phyloP scores from a whole-genome alignment of 2,888 invertebrate species.

The Drosophila eohydei region DNA sequence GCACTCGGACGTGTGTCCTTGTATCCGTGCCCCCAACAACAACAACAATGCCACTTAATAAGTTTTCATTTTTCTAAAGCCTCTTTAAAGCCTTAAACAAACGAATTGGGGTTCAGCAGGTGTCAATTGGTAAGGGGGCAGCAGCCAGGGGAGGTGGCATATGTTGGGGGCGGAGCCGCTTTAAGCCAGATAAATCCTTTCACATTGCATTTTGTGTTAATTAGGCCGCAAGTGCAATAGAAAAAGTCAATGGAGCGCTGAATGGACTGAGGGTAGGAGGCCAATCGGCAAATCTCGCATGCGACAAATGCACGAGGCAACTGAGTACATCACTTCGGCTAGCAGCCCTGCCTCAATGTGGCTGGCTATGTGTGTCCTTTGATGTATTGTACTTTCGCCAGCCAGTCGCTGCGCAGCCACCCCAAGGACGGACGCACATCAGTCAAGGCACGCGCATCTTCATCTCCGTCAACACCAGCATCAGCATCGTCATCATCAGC shows the following conservation, averaged over 20 bases:
- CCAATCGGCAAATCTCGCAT: conserved; percentile 53
- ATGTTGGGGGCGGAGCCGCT: conserved; percentile 2
- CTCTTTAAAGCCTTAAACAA: conserved; percentile 35
- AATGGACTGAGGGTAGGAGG: not conserved
- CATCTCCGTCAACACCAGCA: conserved; percentile 52
- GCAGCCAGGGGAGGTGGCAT: not conserved
- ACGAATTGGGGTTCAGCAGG: conserved; percentile 33
- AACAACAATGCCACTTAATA: conserved; percentile 64
- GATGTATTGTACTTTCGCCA: conserved; percentile 73
- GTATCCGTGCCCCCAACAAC: conserved; percentile 40
- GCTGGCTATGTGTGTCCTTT: conserved; percentile 61
- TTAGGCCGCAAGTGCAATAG: conserved; percentile 56
- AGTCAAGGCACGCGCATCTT: conserved; percentile 78
- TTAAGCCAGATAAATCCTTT: conserved; percentile 38
- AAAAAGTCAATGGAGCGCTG: conserved; percentile 37
- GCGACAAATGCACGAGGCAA: conserved; percentile 58
- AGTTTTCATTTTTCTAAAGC: conserved; percentile 26
- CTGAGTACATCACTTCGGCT: conserved; percentile 34
- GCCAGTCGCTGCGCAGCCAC: conserved; percentile 73
- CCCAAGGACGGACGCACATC: conserved; percentile 65
- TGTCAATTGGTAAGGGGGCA: conserved; percentile 20
- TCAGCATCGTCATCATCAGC: conserved; percentile 15
- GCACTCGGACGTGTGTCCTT: conserved; percentile 74
- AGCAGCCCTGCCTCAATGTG: conserved; percentile 73
- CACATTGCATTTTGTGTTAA: conserved; percentile 62